A percentile compares a stretch with the other conserved stretches of the same genome.
These are phyloP conservation scores for Liposcelis brunnea DNA, from an alignment of 2,888 invertebrate species.

Conservation along the genomic window DNA sequence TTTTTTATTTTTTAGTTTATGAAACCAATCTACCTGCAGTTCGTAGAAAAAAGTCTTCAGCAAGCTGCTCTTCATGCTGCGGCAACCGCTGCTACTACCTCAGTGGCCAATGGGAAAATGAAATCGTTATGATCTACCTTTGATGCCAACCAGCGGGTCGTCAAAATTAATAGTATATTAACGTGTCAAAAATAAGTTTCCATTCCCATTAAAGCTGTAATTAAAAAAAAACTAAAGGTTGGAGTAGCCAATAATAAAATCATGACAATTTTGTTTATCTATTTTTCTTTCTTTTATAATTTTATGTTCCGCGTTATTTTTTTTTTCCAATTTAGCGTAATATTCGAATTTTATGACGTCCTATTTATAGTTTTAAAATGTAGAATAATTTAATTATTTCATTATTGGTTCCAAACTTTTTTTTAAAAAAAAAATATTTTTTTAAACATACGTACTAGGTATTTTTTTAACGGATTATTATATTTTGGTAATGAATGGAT, in stretches of 20 bases:
- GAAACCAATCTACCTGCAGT: slow-evolving; percentile 66
- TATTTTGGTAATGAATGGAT: no score
- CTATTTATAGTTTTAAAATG: no score
- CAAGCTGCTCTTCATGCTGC: slow-evolving; percentile 64
- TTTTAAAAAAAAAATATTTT: no score
- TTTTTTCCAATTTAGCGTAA: not conserved
- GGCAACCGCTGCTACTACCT: slow-evolving; percentile 24
- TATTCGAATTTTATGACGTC: not conserved
- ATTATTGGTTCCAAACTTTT: no score
- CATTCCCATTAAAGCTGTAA: not conserved
- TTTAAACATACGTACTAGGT: no score
- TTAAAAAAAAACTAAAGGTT: no score
- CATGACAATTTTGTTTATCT: not conserved
- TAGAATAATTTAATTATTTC: no score
- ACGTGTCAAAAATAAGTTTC: slow-evolving; percentile 1
- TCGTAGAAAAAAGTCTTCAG: slow-evolving; percentile 66
- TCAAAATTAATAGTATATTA: not conserved
- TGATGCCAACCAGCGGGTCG: not conserved
- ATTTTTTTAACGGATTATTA: no score
- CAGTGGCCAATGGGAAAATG: slow-evolving; percentile 43
- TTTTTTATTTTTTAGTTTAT: slow-evolving; percentile 41
- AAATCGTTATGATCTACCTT: slow-evolving; percentile 41
- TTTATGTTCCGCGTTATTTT: not conserved
- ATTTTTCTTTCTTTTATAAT: not conserved
- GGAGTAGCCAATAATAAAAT: no score